These are phyloP conservation scores for Scrobipalpa costella DNA, from an alignment of 2,888 invertebrate species.

Conservation along the genomic window DNA sequence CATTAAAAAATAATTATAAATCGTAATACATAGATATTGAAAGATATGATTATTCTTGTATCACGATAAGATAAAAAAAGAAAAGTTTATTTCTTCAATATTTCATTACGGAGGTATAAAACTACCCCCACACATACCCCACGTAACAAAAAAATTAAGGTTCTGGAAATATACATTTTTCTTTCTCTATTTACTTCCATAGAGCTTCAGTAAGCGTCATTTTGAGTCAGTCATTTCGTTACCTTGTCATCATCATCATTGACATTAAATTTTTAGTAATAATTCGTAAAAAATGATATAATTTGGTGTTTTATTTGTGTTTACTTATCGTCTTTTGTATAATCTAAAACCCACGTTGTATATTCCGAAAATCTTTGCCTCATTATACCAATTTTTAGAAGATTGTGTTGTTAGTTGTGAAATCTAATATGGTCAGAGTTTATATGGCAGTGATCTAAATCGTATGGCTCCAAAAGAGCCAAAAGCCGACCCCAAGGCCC, in stretches of 20 bases:
- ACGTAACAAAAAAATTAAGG: no score
- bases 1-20: no score
- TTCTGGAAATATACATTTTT: no score
- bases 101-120: no score
- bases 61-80: no score
- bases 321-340: not conserved
- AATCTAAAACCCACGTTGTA: not conserved
- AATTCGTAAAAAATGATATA: not conserved
- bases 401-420: not conserved
- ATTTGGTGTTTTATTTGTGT: not conserved
- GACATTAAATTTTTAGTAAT: not conserved
- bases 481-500: not conserved
- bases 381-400: not conserved
- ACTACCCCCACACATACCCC: no score
- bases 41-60: no score
- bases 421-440: not conserved
- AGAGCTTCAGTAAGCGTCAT: not conserved
- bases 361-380: not conserved
- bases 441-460: not conserved
- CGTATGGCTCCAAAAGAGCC: not conserved
- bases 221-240: not conserved
- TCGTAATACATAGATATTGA: no score
- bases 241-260: not conserved
- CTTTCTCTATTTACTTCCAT: not conserved
- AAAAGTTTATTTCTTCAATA: no score